Evolutionary conservation across 1,140 invertebrate genomes (phyloP), one percentile per base, ranked within the genome.

Genomic region (Drosophila azteca): DNA sequence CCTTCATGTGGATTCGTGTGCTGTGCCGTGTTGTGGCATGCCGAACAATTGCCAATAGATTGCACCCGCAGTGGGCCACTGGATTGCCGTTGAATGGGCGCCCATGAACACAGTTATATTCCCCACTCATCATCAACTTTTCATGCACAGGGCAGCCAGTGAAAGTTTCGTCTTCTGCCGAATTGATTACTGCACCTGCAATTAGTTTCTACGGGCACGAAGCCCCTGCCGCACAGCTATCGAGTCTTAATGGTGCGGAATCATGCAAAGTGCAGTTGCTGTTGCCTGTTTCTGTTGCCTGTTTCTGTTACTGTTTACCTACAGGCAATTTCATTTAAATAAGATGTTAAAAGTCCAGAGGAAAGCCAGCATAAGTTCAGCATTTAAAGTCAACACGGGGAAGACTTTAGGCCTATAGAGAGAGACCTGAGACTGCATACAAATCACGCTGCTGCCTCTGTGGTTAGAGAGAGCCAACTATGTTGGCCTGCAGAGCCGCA

Each of bases 211-310:
- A 46, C 45, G 53, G 53, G 64, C 67, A 58, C 65, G 63, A 43
- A n/a, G 57, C 49, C 31, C 60, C 35, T 67, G 72, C 60, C 70
- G 66, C 49, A 11, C 39, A 44, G 41, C 53, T 49, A 20, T 54
- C 29, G 46, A 52, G 41, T 46, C 50, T 64, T 88, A 79, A 87
- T 87, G 44, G 83, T 49, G 62, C 75, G 75, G 82, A 82, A 66
- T 72, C 83, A 82, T 87, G 79, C 69, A 88, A 87, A 71, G 59
- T 82, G 74, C 74, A 68, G 26, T 44, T 70, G 74, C 74, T 66
- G 26, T 44, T 70, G 70, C 59, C 63, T 61, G 58, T 70, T 61
- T 7, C 63, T 61, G 58, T 70, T 65, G 7, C 57, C 63, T 61
- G 58, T 70, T 65, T 9, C 57, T 62, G 46, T 52, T 50, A 22